These are phyloP conservation scores for Solenodon paradoxus DNA, from an alignment of 2,113 vertebrate genomes.

Conservation along the genomic window DNA sequence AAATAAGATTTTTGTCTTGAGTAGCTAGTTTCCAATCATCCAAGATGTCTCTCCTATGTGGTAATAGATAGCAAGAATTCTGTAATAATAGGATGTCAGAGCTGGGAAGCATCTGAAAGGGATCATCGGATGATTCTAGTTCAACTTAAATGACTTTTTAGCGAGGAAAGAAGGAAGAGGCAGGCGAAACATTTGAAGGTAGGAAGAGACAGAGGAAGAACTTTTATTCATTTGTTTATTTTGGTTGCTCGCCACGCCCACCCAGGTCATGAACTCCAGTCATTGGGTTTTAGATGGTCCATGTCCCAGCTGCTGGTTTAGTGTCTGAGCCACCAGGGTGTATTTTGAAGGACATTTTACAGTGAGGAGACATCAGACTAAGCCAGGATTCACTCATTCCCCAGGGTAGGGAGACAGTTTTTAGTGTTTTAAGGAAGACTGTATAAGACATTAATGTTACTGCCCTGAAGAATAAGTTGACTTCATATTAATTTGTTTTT, in stretches of 20 bases:
- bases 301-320: too few species aligned
- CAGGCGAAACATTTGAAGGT: too few species aligned
- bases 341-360: conserved; percentile 34
- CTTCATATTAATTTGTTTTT: conserved; percentile 14
- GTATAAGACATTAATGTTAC: conserved; percentile 39
- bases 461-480: conserved; percentile 45
- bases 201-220: too few species aligned
- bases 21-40: conserved; percentile 25
- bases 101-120: conserved; percentile 31
- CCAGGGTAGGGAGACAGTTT: conserved; percentile 12
- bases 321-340: too few species aligned
- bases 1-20: conserved; percentile 41
- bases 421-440: conserved; percentile 28
- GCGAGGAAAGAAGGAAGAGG: too few species aligned
- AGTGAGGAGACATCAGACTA: conserved; percentile 44
- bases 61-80: conserved; percentile 32
- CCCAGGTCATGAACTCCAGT: too few species aligned
- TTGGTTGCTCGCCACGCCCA: too few species aligned
- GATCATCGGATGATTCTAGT: conserved; percentile 34
- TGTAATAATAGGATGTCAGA: conserved; percentile 32
- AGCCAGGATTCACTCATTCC: neutral
- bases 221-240: too few species aligned
- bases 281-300: too few species aligned
- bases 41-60: neutral
- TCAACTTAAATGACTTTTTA: conserved; percentile 33